A percentile compares a stretch with the other conserved stretches of the same genome.
Conservation (phyloP, 2,797 vertebrate species). For the Pygocentrus nattereri region DNA sequence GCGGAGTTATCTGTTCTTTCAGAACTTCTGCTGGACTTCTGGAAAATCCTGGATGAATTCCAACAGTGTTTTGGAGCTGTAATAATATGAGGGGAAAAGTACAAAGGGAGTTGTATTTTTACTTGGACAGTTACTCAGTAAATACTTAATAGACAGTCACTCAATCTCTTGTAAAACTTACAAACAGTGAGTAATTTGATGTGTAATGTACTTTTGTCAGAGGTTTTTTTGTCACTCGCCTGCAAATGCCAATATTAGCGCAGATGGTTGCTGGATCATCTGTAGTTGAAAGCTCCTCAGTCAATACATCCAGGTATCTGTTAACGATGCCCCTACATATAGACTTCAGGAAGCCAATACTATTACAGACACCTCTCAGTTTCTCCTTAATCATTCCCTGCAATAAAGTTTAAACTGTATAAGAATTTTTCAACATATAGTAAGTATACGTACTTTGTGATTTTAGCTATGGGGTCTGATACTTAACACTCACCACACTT, state of each 20-base stretch:
- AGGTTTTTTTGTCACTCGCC: conserved; percentile 18
- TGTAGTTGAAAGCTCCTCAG: conserved; percentile 54
- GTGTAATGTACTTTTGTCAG: background rate
- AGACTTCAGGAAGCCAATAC: conserved; percentile 44
- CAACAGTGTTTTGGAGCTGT: background rate
- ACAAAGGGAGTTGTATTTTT: too few species aligned
- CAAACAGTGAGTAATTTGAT: too few species aligned
- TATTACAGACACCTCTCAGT: background rate
- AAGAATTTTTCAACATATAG: background rate
- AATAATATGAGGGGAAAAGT: background rate
- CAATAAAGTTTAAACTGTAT: background rate
- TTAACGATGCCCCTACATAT: conserved; percentile 31
- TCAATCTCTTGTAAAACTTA: background rate
- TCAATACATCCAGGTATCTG: background rate
- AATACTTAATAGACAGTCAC: too few species aligned
- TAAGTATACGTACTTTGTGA: too few species aligned
- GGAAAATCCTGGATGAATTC: background rate
- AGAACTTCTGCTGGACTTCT: background rate
- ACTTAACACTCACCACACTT: conserved; percentile 39
- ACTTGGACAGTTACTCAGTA: too few species aligned
- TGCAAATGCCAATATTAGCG: conserved; percentile 40
- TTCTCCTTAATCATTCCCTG: conserved; percentile 8
- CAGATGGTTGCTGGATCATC: conserved; percentile 41
- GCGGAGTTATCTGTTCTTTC: background rate
- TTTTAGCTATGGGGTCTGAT: background rate